These are phyloP conservation scores for Carduelis carduelis DNA, from an alignment of 2,797 vertebrate genomes.

Conservation along the genomic window DNA sequence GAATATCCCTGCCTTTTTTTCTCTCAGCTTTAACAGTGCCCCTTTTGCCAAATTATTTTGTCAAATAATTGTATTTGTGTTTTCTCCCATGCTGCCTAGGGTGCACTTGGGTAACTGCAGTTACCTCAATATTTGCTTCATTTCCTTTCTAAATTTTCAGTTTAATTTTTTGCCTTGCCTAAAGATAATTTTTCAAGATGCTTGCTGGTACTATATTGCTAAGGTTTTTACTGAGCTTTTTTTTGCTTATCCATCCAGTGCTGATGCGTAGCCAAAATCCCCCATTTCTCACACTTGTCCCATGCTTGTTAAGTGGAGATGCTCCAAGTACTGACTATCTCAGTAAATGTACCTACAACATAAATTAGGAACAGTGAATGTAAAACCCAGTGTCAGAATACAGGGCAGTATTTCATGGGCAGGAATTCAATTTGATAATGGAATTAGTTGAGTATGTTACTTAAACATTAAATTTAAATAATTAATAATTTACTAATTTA, in stretches of 20 bases:
- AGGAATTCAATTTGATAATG: neutral
- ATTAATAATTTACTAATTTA: neutral
- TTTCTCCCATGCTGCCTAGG: neutral
- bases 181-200: neutral
- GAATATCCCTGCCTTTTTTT: neutral
- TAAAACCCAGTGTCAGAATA: neutral
- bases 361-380: neutral
- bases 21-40: neutral
- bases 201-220: neutral
- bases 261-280: neutral
- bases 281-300: neutral
- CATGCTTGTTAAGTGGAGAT: neutral
- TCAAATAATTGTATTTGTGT: neutral
- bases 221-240: neutral
- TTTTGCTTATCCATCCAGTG: neutral
- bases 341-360: neutral
- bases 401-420: neutral
- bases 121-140: neutral
- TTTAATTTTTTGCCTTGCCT: neutral
- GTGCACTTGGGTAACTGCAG: neutral
- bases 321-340: neutral
- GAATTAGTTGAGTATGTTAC: neutral
- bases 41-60: neutral
- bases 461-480: neutral
- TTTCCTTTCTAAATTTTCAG: neutral